A percentile compares a stretch with the other conserved stretches of the same genome.
Evolutionary conservation across 2,888 invertebrate species (phyloP).

Genomic region (Nesidiocoris tenuis): DNA sequence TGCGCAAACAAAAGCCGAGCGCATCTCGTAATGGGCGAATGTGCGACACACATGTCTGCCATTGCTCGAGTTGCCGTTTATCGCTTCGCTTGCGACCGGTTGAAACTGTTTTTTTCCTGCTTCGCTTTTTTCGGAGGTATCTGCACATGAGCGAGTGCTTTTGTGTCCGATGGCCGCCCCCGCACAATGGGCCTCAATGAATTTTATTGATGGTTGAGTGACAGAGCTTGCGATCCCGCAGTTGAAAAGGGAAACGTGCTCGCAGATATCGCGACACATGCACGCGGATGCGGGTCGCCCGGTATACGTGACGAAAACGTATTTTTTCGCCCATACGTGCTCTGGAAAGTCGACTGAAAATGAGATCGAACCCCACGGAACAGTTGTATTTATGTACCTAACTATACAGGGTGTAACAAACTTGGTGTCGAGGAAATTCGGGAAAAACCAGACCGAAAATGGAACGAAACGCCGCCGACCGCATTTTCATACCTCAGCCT

Average conservation of each 20-base stretch:
- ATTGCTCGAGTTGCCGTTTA: slow-evolving; percentile 19
- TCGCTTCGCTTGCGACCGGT: slow-evolving; percentile 15
- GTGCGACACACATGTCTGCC: slow-evolving; percentile 14
- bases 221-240: slow-evolving; percentile 3
- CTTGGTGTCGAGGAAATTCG: no score
- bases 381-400: no score
- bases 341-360: no score
- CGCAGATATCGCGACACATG: neutral
- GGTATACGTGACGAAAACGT: neutral
- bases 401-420: no score
- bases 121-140: slow-evolving; percentile 23
- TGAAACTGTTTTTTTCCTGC: neutral
- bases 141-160: slow-evolving; percentile 35
- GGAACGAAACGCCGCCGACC: no score
- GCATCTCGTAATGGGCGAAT: slow-evolving; percentile 31
- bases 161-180: slow-evolving; percentile 1
- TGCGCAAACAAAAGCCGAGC: slow-evolving; percentile 13
- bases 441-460: no score
- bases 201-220: slow-evolving; percentile 40
- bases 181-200: slow-evolving; percentile 31
- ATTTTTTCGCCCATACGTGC: no score
- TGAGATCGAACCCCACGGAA: no score
- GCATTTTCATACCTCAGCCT: no score
- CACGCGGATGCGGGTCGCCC: neutral
- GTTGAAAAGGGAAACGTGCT: neutral